Conservation (phyloP, 2,888 invertebrate genomes). For the Phyto melanocephala region DNA sequence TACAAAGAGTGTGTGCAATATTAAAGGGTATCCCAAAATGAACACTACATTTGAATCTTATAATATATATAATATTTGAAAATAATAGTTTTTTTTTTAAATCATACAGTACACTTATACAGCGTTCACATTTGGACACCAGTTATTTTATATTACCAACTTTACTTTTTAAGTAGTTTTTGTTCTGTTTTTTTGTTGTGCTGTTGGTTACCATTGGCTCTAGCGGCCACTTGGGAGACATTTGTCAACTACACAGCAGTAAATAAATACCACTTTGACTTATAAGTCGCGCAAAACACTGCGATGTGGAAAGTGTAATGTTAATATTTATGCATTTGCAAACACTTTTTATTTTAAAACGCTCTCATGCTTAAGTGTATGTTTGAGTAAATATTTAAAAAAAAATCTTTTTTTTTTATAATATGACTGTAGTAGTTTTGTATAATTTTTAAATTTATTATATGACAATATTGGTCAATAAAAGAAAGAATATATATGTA, state of each 20-base stretch:
- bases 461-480: too few relatives aligned
- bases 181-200: background rate
- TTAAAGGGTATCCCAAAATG: too few relatives aligned
- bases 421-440: too few relatives aligned
- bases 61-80: too few relatives aligned
- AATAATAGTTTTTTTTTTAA: too few relatives aligned
- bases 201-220: constrained; percentile 20
- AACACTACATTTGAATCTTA: too few relatives aligned
- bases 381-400: background rate
- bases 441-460: too few relatives aligned
- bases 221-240: constrained; percentile 57
- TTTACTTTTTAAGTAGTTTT: background rate
- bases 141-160: background rate
- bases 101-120: background rate
- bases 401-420: too few relatives aligned
- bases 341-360: background rate
- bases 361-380: background rate
- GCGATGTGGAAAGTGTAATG: constrained; percentile 6
- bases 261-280: constrained; percentile 58
- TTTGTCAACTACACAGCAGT: constrained; percentile 57
- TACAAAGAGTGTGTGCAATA: too few relatives aligned
- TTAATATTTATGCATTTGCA: constrained; percentile 40
- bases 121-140: background rate
- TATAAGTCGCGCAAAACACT: constrained; percentile 1
- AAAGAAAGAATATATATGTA: too few relatives aligned